Evolutionary conservation across 2,888 invertebrate species (phyloP).

Genomic region (Sepioteuthis lessoniana): DNA sequence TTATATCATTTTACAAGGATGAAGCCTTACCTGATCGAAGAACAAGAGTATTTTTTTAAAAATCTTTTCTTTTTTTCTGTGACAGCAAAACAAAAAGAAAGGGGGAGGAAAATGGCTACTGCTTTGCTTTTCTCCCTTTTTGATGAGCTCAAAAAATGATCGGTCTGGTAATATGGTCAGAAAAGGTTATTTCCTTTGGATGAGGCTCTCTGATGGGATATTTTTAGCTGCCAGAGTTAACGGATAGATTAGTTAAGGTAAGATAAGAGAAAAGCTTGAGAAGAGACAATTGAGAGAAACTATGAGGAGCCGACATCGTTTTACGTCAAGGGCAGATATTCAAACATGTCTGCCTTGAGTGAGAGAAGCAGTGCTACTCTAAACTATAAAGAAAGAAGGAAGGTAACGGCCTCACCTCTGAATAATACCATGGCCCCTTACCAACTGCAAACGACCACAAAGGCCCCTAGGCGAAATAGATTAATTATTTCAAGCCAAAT

Average conservation of each 20-base stretch:
- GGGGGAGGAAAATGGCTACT: not conserved
- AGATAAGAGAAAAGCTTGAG: not conserved
- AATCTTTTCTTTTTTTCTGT: not conserved
- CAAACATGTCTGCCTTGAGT: conserved; percentile 14
- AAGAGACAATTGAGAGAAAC: not conserved
- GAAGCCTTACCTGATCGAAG: not conserved
- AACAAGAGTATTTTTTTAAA: not conserved
- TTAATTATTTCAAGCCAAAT: not conserved
- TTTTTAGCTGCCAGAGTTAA: not conserved
- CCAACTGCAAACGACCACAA: not conserved
- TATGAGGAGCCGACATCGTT: not conserved
- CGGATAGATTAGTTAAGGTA: not conserved
- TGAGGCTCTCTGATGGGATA: not conserved
- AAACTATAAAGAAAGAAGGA: not conserved
- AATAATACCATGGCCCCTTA: conserved; percentile 33
- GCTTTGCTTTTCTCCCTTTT: not conserved
- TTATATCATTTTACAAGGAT: conserved; percentile 1
- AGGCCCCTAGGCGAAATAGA: not conserved
- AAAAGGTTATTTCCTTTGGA: not conserved
- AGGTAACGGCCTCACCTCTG: not conserved
- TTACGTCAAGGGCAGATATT: not conserved
- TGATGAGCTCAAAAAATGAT: not conserved
- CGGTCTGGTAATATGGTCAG: not conserved
- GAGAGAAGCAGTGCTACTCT: conserved; percentile 33
- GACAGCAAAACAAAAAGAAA: not conserved